Percentiles rank a stretch among this genome's conserved stretches.
These are phyloP conservation scores for Drosophila cognata DNA, from an alignment of 2,888 invertebrate genomes.

Conservation along the genomic window DNA sequence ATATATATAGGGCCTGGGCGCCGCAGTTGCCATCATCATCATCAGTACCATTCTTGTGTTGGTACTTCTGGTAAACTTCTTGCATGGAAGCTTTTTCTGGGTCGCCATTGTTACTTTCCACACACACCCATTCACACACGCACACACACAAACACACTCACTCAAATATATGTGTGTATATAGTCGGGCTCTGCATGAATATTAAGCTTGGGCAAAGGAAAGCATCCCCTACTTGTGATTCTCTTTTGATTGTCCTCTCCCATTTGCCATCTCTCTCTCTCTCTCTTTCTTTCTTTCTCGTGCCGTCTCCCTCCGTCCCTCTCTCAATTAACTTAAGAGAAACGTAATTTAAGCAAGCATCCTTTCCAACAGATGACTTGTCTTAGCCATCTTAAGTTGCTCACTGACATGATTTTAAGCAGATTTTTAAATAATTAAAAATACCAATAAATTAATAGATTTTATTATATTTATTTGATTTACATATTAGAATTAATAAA, in stretches of 20 bases:
- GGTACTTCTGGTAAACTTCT: constrained; percentile 68
- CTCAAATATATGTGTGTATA: constrained; percentile 6
- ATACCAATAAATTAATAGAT: not conserved
- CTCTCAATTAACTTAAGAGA: not conserved
- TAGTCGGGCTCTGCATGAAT: not conserved
- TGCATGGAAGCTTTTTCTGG: constrained; percentile 66
- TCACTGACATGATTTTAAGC: not conserved
- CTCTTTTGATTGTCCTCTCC: constrained; percentile 19
- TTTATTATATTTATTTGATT: not conserved
- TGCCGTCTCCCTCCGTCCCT: not conserved
- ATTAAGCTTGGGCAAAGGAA: constrained; percentile 12
- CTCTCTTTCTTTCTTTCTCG: not conserved
- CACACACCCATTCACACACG: not conserved
- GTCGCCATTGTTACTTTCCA: constrained; percentile 36
- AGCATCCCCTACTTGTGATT: constrained; percentile 32
- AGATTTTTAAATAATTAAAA: not conserved
- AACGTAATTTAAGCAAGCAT: constrained; percentile 1
- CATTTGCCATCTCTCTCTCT: not conserved
- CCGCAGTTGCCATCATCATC: constrained; percentile 49
- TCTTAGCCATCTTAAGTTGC: constrained; percentile 1
- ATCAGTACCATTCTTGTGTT: constrained; percentile 52
- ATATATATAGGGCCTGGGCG: constrained; percentile 26
- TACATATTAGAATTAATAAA: not conserved
- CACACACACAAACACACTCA: not conserved
- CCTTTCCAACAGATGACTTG: not conserved